phyloP scores from a whole-genome alignment of 2,888 invertebrate species.

The Conchocele bisecta region DNA sequence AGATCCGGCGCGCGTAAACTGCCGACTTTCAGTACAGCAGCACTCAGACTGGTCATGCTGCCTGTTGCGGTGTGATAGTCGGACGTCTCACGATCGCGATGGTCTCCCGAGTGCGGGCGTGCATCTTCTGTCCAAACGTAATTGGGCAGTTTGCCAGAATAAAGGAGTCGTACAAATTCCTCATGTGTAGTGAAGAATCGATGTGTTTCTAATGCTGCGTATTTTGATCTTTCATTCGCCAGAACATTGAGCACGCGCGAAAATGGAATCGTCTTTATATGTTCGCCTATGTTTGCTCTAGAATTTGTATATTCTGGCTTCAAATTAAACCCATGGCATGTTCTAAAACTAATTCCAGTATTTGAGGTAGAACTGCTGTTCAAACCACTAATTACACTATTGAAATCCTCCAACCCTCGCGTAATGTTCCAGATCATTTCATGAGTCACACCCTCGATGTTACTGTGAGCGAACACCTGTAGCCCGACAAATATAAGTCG shows the following conservation, averaged over 20 bases:
- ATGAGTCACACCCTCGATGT: slow-evolving; percentile 74
- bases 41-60: slow-evolving; percentile 73
- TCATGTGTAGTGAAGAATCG: slow-evolving; percentile 77
- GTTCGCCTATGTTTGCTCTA: slow-evolving; percentile 61
- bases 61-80: slow-evolving; percentile 75
- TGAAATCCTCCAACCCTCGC: slow-evolving; percentile 81
- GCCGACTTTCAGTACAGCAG: slow-evolving; percentile 74
- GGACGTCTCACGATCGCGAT: slow-evolving; percentile 67
- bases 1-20: slow-evolving; percentile 77
- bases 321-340: slow-evolving; percentile 24
- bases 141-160: slow-evolving; percentile 65
- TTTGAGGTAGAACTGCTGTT: slow-evolving; percentile 44
- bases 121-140: slow-evolving; percentile 75
- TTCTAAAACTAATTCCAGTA: background rate
- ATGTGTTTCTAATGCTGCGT: slow-evolving; percentile 79
- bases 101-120: slow-evolving; percentile 48
- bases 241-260: slow-evolving; percentile 76
- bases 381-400: slow-evolving; percentile 74
- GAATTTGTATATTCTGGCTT: slow-evolving; percentile 52
- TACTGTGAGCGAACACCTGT: slow-evolving; percentile 81
- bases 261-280: slow-evolving; percentile 76
- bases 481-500: slow-evolving; percentile 79
- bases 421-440: slow-evolving; percentile 81
- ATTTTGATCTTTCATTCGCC: slow-evolving; percentile 78
- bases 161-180: slow-evolving; percentile 72